Conservation (phyloP, 2,797 vertebrate genomes). For the Pristis pectinata region DNA sequence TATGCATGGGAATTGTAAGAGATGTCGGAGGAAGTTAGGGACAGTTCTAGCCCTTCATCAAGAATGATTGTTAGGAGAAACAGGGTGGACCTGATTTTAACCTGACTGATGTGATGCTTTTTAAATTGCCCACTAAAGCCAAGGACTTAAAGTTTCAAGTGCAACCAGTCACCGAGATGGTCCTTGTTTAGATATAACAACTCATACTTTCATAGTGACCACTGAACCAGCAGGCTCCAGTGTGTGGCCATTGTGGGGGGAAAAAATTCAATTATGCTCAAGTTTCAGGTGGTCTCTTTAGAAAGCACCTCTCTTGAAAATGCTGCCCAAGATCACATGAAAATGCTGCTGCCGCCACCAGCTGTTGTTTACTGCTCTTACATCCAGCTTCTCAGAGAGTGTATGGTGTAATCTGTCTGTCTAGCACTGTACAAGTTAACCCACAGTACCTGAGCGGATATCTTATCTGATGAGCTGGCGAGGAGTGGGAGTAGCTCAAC, state of each 20-base stretch:
- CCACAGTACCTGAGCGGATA: conserved; percentile 21
- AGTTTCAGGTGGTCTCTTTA: not conserved
- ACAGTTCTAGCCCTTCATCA: not conserved
- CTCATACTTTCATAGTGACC: not conserved
- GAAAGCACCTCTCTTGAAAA: not conserved
- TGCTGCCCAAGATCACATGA: not conserved
- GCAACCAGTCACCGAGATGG: not conserved
- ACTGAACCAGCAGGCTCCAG: not conserved
- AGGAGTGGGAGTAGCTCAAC: not conserved
- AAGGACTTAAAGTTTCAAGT: not conserved
- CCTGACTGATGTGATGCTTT: not conserved
- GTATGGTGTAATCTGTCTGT: conserved; percentile 3
- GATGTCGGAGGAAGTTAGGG: no score
- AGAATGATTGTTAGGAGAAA: not conserved
- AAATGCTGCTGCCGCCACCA: not conserved
- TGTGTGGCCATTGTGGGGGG: not conserved
- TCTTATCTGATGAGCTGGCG: conserved; percentile 37
- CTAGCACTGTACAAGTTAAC: not conserved
- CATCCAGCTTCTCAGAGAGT: not conserved
- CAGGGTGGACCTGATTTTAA: not conserved
- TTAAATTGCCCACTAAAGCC: not conserved
- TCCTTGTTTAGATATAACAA: not conserved
- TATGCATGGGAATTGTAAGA: not conserved
- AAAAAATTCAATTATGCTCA: not conserved
- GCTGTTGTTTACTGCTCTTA: conserved; percentile 16